A percentile compares a stretch with the other conserved stretches of the same genome.
Evolutionary conservation across 2,888 invertebrate genomes (phyloP).

Genomic region (Drosophila pseudotakahashii): DNA sequence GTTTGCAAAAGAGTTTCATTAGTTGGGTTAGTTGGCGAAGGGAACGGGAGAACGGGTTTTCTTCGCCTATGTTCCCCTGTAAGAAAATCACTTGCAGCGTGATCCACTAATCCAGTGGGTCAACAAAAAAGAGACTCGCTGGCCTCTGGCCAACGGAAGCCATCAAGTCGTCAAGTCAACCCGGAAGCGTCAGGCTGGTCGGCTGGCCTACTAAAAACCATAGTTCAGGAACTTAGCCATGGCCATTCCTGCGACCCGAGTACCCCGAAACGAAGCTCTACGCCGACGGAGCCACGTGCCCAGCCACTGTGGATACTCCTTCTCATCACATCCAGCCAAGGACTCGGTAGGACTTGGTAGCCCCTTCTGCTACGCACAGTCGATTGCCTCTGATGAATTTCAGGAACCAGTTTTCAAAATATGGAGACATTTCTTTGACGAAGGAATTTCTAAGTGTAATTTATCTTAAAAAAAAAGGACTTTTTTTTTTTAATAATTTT

Average conservation of each 20-base stretch:
- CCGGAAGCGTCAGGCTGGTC: conserved; percentile 31
- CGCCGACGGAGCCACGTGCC: conserved; percentile 65
- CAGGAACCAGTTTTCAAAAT: too few species aligned
- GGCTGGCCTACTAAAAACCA: conserved; percentile 76
- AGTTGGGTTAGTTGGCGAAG: neutral
- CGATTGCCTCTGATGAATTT: neutral
- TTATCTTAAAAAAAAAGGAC: too few species aligned
- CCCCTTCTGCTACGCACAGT: neutral
- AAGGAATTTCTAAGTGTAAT: too few species aligned
- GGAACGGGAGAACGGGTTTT: neutral
- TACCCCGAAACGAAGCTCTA: conserved; percentile 74
- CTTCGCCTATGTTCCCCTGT: conserved; percentile 4
- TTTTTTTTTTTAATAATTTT: too few species aligned
- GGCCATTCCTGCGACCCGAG: conserved; percentile 83
- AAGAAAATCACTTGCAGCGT: conserved; percentile 14
- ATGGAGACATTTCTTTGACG: neutral
- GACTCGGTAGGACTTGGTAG: neutral
- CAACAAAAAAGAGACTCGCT: conserved; percentile 30
- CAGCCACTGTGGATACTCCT: conserved; percentile 55
- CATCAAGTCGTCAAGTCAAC: conserved; percentile 21
- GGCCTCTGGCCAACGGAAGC: conserved; percentile 26
- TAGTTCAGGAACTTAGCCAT: conserved; percentile 84
- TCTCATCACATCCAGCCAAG: conserved; percentile 2
- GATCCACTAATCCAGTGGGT: conserved; percentile 11
- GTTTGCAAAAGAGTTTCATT: conserved; percentile 30